Evolutionary conservation across 2,888 invertebrate genomes (phyloP).

Genomic region (Aproaerema taeniolella): DNA sequence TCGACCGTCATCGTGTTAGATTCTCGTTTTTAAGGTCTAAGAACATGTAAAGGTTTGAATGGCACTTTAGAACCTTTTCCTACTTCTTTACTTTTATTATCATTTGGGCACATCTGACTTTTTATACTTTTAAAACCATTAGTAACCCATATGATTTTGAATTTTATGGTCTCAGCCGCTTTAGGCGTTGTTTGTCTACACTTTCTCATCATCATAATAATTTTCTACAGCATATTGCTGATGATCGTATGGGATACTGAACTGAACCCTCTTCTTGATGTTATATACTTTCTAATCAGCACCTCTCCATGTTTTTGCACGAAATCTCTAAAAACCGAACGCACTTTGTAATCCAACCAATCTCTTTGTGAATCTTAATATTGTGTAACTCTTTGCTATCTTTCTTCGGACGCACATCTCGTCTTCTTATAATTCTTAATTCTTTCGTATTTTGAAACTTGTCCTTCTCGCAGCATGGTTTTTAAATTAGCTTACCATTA

Average conservation of each 20-base stretch:
- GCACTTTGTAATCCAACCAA: slow-evolving; percentile 31
- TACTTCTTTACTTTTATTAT: slow-evolving; percentile 19
- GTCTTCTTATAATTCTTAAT: slow-evolving; percentile 29
- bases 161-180: slow-evolving; percentile 34
- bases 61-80: slow-evolving; percentile 41
- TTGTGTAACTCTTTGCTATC: neutral
- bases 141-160: slow-evolving; percentile 54
- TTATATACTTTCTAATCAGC: slow-evolving; percentile 32
- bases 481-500: slow-evolving; percentile 31
- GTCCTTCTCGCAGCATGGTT: slow-evolving; percentile 32
- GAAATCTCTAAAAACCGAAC: slow-evolving; percentile 34
- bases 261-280: slow-evolving; percentile 36
- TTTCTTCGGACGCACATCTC: no score
- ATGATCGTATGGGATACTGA: slow-evolving; percentile 49
- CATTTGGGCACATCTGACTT: slow-evolving; percentile 42
- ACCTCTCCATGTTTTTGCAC: slow-evolving; percentile 45
- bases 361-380: slow-evolving; percentile 15
- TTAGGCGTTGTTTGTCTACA: slow-evolving; percentile 22
- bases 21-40: slow-evolving; percentile 54
- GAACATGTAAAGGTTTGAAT: slow-evolving; percentile 67
- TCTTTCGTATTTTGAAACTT: slow-evolving; percentile 19
- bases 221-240: slow-evolving; percentile 26
- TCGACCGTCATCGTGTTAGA: slow-evolving; percentile 55
- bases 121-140: slow-evolving; percentile 21
- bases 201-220: no score